Conservation (phyloP, 30 jellyfish, hydroid and myxozoan species). For the Hydractinia symbiolongicarpus region DNA sequence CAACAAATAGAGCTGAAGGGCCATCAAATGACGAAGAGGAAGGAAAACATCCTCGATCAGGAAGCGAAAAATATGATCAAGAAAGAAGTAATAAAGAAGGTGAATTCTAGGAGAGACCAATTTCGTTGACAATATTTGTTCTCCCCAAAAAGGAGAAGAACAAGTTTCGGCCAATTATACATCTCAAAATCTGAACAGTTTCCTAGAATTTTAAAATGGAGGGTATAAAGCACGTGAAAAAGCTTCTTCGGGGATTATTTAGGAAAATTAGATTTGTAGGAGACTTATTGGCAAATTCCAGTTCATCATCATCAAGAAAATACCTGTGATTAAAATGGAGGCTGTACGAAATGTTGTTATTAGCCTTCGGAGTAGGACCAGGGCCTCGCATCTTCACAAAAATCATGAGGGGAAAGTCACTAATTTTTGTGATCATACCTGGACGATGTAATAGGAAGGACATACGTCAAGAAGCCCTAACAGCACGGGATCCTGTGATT, state of each 20-base stretch:
- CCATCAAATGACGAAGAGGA: neutral
- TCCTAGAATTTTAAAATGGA: neutral
- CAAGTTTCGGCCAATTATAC: neutral
- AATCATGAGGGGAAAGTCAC: neutral
- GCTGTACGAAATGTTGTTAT: constrained; percentile 2
- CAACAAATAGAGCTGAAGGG: neutral
- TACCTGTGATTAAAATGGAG: neutral
- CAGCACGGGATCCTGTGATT: neutral
- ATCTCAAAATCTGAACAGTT: neutral
- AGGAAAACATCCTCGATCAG: neutral
- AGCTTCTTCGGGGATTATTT: too few species aligned
- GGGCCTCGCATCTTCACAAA: constrained; percentile 17
- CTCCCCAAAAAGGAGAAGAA: constrained; percentile 5
- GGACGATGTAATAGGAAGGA: neutral
- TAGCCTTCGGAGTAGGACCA: constrained; percentile 5
- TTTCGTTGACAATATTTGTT: neutral
- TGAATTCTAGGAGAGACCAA: neutral
- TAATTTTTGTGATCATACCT: neutral
- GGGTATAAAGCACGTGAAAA: too few species aligned
- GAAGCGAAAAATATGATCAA: neutral
- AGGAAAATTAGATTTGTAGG: too few species aligned
- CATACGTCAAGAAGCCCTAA: neutral
- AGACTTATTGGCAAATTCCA: neutral
- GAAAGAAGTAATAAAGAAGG: neutral
- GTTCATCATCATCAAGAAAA: neutral